phyloP scores from a whole-genome alignment of 2,113 vertebrate genomes.

The Neomonachus schauinslandi region DNA sequence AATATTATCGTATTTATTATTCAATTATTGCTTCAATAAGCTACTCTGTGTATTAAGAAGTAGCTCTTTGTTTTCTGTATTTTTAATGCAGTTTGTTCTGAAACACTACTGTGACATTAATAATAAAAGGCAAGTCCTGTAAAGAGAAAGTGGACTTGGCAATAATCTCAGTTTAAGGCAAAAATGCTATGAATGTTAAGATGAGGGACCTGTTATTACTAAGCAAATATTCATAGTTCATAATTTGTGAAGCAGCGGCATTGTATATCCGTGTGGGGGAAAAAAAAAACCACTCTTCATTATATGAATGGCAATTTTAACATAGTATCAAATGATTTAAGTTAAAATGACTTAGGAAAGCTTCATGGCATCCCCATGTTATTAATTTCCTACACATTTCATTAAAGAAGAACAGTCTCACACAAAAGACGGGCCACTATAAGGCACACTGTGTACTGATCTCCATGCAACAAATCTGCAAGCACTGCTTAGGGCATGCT shows the following conservation, averaged over 20 bases:
- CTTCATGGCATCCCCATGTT: background rate
- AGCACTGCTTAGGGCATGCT: background rate
- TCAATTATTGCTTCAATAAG: conserved; percentile 46
- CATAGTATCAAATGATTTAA: conserved; percentile 24
- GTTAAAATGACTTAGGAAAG: conserved; percentile 1
- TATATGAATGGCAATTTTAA: conserved; percentile 14
- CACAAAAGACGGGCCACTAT: background rate
- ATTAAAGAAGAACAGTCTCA: background rate
- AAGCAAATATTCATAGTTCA: conserved; percentile 33
- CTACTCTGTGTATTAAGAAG: background rate
- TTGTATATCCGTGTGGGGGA: background rate
- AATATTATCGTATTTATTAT: conserved; percentile 56
- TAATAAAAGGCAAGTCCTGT: conserved; percentile 41
- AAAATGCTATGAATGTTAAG: conserved; percentile 66
- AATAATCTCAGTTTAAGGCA: conserved; percentile 48
- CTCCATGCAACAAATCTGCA: background rate
- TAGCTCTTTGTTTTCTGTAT: background rate
- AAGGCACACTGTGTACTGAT: background rate
- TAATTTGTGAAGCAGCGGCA: conserved; percentile 48
- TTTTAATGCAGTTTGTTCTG: conserved; percentile 42
- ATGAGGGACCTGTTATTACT: conserved; percentile 27
- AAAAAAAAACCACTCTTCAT: background rate
- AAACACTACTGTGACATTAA: background rate
- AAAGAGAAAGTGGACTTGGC: conserved; percentile 32
- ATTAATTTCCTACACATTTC: conserved; percentile 1